Evolutionary conservation across 2,797 vertebrate species (phyloP), one percentile per base, ranked within the genome.

Genomic region (Crypturellus tataupa): DNA sequence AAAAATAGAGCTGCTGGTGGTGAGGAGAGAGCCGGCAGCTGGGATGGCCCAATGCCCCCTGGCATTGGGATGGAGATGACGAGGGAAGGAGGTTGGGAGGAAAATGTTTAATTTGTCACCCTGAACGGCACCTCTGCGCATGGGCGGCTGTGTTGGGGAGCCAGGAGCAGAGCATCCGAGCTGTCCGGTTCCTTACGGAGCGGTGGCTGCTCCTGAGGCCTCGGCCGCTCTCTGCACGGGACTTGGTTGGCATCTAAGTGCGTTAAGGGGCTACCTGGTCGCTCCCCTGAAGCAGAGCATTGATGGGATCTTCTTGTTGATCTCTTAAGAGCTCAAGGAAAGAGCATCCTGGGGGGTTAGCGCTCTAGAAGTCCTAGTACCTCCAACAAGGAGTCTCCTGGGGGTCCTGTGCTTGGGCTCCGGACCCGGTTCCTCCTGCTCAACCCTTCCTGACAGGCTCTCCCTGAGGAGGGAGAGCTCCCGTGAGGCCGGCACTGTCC

Each of bases 1-100:
- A 79, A 92, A 96, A 96, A 86, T 68, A 92, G 92, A 93, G 80
- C 80, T 94, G 91, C 31, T 0, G 2, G 65, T 95, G 91, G 75
- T 89, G 77, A 64, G 59, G 82, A 91, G 85, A 91, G 73, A 89
- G 91, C 89, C 83, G 80, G 87, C 86, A 80, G 85, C 39, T 0
- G 68, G 94, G 94, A 90, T 95, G 89, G 53, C 94, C 95, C 6
- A 1, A 69, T 25, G 14, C 60, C 89, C 16, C 0, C 25, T 11
- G 67, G 16, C n/a, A n/a, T n/a, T n/a, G n/a, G n/a, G 17, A 25
- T 68, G 49, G 51, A 9, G 27, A 46, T 16, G 70, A 60, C 63
- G 63, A 62, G 76, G 49, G 67, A 78, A 53, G 25, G 49, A 70
- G 79, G 25, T 23, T 85, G 72, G 63, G 87, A 84, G 35, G 76